Conservation (phyloP, 2,113 vertebrate species). For the Thermophis baileyi region DNA sequence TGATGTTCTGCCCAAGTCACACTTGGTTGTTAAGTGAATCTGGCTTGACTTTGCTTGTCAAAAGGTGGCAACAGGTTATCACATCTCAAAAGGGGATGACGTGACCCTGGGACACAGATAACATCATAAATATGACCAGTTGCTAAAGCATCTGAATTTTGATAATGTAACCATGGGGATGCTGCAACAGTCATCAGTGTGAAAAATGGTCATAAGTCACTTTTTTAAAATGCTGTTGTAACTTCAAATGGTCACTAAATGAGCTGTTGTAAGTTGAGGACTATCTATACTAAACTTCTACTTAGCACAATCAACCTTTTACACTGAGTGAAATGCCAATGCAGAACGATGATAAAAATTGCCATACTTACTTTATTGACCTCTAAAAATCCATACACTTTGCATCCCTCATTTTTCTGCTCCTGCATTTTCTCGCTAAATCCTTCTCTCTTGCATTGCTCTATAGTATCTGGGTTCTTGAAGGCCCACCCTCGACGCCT, state of each 20-base stretch:
- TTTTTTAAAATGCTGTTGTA: neutral
- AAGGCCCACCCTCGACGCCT: conserved; percentile 95
- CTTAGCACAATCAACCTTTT: neutral
- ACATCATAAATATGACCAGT: neutral
- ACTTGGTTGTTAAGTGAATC: neutral
- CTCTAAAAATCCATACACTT: conserved; percentile 94
- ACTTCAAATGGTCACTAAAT: neutral
- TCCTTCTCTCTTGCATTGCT: conserved; percentile 95
- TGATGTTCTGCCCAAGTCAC: neutral
- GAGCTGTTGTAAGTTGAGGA: neutral
- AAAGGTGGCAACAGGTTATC: neutral
- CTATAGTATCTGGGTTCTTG: conserved; percentile 94
- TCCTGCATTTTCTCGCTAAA: conserved; percentile 99
- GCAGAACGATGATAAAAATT: conserved; percentile 16
- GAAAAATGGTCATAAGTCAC: neutral
- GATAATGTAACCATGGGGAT: neutral
- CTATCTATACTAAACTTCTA: neutral
- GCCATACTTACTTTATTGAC: conserved; percentile 87
- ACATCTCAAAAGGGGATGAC: no score
- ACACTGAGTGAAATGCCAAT: neutral
- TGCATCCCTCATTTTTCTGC: conserved; percentile 97
- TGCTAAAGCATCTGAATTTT: neutral
- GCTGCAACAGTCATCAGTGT: neutral
- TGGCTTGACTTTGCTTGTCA: neutral
- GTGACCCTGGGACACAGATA: neutral